Conservation (phyloP, 2,888 invertebrate species). For the Aporophyla lueneburgensis region DNA sequence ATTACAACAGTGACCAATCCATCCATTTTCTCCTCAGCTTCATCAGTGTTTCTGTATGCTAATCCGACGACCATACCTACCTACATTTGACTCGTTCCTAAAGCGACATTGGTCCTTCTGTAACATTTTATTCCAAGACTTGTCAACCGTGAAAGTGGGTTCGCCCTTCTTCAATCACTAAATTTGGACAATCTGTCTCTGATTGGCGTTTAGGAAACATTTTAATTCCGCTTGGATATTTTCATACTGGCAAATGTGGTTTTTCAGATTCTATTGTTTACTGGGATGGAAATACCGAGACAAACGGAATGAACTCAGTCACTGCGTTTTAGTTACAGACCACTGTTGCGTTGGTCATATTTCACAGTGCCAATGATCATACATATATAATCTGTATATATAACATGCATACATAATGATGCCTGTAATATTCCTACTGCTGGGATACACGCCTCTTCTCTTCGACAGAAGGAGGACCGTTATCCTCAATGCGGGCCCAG, state of each 20-base stretch:
- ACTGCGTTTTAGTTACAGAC: neutral
- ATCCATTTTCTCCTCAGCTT: neutral
- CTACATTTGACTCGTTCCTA: neutral
- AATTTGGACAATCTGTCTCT: conserved; percentile 43
- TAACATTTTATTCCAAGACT: conserved; percentile 47
- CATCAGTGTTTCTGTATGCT: conserved; percentile 9
- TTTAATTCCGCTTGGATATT: conserved; percentile 11
- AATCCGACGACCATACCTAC: conserved; percentile 2
- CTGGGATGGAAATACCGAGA: neutral
- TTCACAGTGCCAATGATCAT: neutral
- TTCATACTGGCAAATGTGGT: neutral
- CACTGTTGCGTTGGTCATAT: neutral
- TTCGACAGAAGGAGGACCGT: too few relatives aligned
- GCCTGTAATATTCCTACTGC: too few relatives aligned
- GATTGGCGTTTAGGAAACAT: conserved; percentile 33
- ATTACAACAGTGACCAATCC: neutral
- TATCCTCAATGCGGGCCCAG: too few relatives aligned
- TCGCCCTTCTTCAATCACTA: conserved; percentile 58
- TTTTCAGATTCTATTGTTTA: conserved; percentile 3
- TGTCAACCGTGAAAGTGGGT: conserved; percentile 64
- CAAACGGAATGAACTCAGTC: neutral
- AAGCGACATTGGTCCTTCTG: conserved; percentile 3
- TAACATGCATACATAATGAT: too few relatives aligned
- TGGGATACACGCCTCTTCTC: too few relatives aligned
- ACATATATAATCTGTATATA: too few relatives aligned